phyloP scores from a whole-genome alignment of 2,113 vertebrate species.

The Pampusana beccarii region DNA sequence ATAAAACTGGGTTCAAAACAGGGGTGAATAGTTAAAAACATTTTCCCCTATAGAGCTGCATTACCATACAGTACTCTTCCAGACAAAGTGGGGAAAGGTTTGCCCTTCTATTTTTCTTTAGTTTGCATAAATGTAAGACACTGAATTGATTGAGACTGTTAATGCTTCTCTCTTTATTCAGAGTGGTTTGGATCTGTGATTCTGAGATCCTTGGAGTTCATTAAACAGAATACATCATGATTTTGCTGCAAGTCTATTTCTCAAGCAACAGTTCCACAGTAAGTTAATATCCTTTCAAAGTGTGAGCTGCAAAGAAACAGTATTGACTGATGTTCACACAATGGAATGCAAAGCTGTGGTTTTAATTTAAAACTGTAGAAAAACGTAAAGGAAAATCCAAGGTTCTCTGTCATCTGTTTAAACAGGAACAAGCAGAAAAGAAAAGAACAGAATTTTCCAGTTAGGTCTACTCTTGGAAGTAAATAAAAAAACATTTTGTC shows the following conservation, averaged over 20 bases:
- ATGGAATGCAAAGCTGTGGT: not conserved
- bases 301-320: not conserved
- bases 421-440: not conserved
- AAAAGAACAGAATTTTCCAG: not conserved
- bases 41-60: not conserved
- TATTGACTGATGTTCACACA: slow-evolving; percentile 1
- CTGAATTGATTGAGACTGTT: not conserved
- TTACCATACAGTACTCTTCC: not conserved
- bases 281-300: slow-evolving; percentile 30
- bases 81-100: not conserved
- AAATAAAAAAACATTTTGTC: not conserved
- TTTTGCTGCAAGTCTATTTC: slow-evolving; percentile 25
- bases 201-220: slow-evolving; percentile 4
- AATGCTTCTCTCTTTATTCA: not conserved
- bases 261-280: not conserved
- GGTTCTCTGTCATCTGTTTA: not conserved
- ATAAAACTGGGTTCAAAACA: not conserved
- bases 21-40: not conserved
- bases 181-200: not conserved
- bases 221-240: slow-evolving; percentile 29
- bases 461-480: not conserved
- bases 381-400: not conserved
- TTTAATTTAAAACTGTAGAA: slow-evolving; percentile 16
- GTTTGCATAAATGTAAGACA: not conserved
- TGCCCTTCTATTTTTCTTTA: not conserved